Conservation (phyloP, 2,113 vertebrate genomes). For the Sander vitreus region DNA sequence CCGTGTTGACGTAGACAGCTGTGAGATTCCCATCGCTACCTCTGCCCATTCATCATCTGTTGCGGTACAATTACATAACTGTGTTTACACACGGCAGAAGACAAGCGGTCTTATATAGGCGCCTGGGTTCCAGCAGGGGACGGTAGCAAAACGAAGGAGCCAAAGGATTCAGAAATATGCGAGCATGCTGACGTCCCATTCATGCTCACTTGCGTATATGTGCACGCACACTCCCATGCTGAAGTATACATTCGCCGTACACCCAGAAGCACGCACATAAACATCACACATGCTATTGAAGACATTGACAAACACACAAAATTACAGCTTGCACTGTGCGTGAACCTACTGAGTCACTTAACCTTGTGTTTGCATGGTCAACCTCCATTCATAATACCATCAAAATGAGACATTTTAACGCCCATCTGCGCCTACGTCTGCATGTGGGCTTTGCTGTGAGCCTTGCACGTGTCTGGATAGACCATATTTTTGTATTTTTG, state of each 20-base stretch:
- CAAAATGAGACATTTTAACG: constrained; percentile 31
- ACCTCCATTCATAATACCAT: constrained; percentile 24
- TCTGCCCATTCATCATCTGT: constrained; percentile 64
- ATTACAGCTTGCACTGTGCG: neutral
- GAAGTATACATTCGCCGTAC: neutral
- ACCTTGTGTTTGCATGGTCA: neutral
- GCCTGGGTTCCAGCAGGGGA: constrained; percentile 15
- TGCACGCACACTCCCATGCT: neutral
- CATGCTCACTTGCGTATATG: neutral
- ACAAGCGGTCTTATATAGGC: neutral
- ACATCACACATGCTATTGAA: constrained; percentile 27
- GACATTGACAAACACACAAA: neutral
- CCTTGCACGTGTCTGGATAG: constrained; percentile 6
- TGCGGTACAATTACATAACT: constrained; percentile 71
- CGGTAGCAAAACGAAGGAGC: neutral
- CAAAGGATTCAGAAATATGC: neutral
- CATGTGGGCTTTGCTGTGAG: constrained; percentile 1
- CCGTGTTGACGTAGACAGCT: constrained; percentile 58
- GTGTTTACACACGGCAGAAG: constrained; percentile 45
- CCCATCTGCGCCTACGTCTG: neutral
- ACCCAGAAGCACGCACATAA: constrained; percentile 14
- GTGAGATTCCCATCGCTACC: constrained; percentile 46
- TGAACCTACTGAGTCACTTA: constrained; percentile 16
- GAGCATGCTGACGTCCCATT: constrained; percentile 1
- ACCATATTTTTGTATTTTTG: constrained; percentile 3